These are phyloP conservation scores for Lytechinus variegatus DNA, from an alignment of 35 echinoderm and acorn worm species.

Conservation along the genomic window DNA sequence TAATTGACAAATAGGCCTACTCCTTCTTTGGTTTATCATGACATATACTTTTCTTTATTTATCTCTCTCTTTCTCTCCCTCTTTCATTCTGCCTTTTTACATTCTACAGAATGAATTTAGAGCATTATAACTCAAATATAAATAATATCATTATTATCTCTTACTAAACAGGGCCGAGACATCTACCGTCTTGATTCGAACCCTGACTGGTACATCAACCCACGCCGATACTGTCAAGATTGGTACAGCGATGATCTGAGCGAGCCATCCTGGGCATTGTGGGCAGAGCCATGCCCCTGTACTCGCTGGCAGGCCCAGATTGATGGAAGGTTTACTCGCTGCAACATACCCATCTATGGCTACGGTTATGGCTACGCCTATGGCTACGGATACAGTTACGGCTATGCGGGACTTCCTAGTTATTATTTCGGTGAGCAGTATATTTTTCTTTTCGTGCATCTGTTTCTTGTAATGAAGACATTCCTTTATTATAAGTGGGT, in stretches of 20 bases:
- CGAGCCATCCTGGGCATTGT: not conserved
- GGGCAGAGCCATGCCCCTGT: not conserved
- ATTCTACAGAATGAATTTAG: too few species aligned
- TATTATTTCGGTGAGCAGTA: not conserved
- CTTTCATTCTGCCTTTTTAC: too few species aligned
- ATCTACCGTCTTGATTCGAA: not conserved
- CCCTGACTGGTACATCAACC: slow-evolving; percentile 3
- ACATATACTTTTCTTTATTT: too few species aligned
- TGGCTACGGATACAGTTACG: not conserved
- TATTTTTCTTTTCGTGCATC: not conserved
- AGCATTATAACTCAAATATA: too few species aligned
- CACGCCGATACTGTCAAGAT: not conserved
- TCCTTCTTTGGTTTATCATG: too few species aligned
- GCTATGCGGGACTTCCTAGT: not conserved
- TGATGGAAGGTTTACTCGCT: not conserved
- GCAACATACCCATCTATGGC: not conserved
- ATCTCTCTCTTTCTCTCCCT: too few species aligned
- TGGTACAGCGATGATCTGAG: not conserved
- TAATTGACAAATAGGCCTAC: too few species aligned
- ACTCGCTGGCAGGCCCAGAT: not conserved
- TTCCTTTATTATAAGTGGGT: too few species aligned
- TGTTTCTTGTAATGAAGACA: too few species aligned
- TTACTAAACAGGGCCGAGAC: not conserved
- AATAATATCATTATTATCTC: too few species aligned
- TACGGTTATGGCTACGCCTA: not conserved